phyloP scores from a whole-genome alignment of 1,140 invertebrate species.

The Rhagoletis pomonella region DNA sequence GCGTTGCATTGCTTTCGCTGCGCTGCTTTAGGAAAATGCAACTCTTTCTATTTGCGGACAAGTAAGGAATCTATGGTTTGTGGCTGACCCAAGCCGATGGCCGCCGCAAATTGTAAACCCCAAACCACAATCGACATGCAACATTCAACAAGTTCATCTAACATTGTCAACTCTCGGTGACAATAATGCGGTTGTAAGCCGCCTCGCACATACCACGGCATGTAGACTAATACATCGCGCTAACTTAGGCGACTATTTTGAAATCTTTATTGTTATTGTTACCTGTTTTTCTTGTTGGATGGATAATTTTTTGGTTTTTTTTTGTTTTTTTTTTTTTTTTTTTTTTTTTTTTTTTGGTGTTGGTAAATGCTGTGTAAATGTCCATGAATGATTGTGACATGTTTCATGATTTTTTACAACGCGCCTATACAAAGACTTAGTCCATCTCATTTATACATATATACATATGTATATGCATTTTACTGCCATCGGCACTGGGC shows the following conservation, averaged over 20 bases:
- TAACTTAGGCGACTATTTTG: neutral
- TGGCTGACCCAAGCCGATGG: neutral
- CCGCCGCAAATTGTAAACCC: neutral
- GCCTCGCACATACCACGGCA: neutral
- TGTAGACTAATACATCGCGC: neutral
- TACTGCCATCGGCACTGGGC: neutral
- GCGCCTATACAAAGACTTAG: neutral
- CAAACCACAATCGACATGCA: neutral
- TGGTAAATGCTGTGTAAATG: neutral
- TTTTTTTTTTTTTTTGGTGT: neutral
- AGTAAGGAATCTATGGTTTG: conserved; percentile 16
- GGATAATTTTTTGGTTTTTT: neutral
- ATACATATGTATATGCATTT: neutral
- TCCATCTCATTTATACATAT: neutral
- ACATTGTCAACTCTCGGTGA: conserved; percentile 69
- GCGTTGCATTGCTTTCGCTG: conserved; percentile 15
- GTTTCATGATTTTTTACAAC: neutral
- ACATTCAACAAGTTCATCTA: conserved; percentile 68
- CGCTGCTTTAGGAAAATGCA: neutral
- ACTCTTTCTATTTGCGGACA: conserved; percentile 29
- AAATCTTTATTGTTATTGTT: neutral
- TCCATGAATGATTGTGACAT: neutral
- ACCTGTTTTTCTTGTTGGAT: neutral
- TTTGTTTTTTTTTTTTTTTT: neutral
- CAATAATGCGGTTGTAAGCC: neutral